Percentiles rank a stretch among this genome's conserved stretches.
Conservation (phyloP, 2,113 vertebrate genomes). For the Pomatostomus ruficeps region DNA sequence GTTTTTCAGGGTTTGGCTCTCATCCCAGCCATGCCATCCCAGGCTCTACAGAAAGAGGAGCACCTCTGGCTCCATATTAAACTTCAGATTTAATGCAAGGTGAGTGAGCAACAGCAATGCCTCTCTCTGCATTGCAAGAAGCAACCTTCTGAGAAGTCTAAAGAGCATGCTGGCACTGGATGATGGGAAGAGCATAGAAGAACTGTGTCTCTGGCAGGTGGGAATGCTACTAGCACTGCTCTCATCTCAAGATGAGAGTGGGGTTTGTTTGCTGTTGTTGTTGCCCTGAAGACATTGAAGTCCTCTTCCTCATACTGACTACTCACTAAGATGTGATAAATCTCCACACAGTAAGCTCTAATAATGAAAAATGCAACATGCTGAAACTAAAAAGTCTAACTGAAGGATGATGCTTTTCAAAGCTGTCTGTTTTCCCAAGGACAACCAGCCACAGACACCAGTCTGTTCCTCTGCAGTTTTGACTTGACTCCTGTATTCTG, state of each 20-base stretch:
- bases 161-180: accelerated
- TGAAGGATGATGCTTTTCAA: background rate
- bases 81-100: background rate
- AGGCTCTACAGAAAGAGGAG: background rate
- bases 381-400: background rate
- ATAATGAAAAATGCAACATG: background rate
- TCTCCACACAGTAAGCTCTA: background rate
- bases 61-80: background rate
- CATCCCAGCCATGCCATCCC: background rate
- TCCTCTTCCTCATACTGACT: background rate
- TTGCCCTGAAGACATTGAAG: background rate
- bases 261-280: background rate
- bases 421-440: background rate
- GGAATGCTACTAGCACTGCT: background rate
- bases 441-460: background rate
- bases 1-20: background rate
- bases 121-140: background rate
- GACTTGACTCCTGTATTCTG: background rate
- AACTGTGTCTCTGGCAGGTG: background rate
- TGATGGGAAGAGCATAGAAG: accelerated
- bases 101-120: background rate
- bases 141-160: background rate
- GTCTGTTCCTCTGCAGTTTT: background rate
- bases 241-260: background rate
- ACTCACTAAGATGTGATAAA: background rate